A percentile compares a stretch with the other conserved stretches of the same genome.
Conservation (phyloP, 2,113 vertebrate species). For the Corythornis vintsioides region DNA sequence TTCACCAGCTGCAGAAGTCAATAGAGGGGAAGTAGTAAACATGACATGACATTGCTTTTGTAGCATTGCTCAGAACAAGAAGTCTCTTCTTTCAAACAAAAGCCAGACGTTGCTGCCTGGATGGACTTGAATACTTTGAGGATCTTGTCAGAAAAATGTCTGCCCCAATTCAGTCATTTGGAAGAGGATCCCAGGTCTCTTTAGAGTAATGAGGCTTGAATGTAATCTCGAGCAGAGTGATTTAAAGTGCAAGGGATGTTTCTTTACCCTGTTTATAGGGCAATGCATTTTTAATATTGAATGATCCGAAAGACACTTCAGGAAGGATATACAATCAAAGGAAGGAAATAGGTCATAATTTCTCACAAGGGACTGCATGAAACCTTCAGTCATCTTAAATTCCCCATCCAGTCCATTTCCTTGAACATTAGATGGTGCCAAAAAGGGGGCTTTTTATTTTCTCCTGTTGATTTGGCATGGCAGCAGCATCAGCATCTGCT, state of each 20-base stretch:
- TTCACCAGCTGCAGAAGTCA: constrained; percentile 73
- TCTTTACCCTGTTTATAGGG: constrained; percentile 55
- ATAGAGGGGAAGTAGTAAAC: constrained; percentile 74
- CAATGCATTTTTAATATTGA: constrained; percentile 65
- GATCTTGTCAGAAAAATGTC: constrained; percentile 46
- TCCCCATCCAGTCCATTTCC: neutral
- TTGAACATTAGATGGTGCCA: neutral
- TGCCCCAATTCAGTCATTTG: constrained; percentile 54
- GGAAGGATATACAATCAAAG: constrained; percentile 61
- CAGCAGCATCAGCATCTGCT: neutral
- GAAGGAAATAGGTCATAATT: constrained; percentile 65
- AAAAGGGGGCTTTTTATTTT: neutral
- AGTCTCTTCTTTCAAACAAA: constrained; percentile 51
- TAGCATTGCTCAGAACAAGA: constrained; percentile 59
- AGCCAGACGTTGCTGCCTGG: constrained; percentile 54
- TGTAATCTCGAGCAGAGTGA: neutral
- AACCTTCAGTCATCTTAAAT: constrained; percentile 27
- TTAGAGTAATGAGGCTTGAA: constrained; percentile 56
- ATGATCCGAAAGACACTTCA: constrained; percentile 48
- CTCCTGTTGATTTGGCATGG: neutral
- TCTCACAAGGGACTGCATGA: constrained; percentile 36
- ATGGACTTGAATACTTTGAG: constrained; percentile 56
- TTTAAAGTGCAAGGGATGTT: constrained; percentile 41
- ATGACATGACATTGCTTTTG: constrained; percentile 60
- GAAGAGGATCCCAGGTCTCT: constrained; percentile 55